Percentiles rank a stretch among this genome's conserved stretches.
These are phyloP conservation scores for Aleiodes alternator DNA, from an alignment of 2,888 invertebrate genomes.

Conservation along the genomic window DNA sequence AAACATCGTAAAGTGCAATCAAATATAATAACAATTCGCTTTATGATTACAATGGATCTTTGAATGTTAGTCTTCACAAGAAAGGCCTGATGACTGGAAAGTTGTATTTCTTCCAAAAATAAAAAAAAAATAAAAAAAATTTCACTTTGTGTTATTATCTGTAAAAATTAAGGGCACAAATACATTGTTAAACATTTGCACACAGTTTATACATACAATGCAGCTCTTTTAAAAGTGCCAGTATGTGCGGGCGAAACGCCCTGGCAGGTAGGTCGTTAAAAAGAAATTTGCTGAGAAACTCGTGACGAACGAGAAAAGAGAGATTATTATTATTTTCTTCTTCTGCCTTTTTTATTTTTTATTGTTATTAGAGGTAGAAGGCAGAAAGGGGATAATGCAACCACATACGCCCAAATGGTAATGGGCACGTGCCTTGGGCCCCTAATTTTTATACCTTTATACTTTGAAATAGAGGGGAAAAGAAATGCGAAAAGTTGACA, in stretches of 20 bases:
- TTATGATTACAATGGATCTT: slow-evolving; percentile 21
- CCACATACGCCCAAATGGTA: slow-evolving; percentile 42
- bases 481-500: slow-evolving; percentile 33
- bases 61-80: not conserved
- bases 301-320: slow-evolving; percentile 46
- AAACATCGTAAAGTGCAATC: slow-evolving; percentile 31
- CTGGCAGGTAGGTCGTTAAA: slow-evolving; percentile 64
- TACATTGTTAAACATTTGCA: no score
- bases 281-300: slow-evolving; percentile 64
- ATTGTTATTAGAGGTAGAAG: slow-evolving; percentile 43
- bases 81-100: slow-evolving; percentile 5
- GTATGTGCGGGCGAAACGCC: slow-evolving; percentile 52
- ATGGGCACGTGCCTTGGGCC: slow-evolving; percentile 56
- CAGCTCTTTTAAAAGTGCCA: slow-evolving; percentile 4
- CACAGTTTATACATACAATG: slow-evolving; percentile 15
- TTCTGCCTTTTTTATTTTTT: no score
- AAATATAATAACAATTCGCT: not conserved
- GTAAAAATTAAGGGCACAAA: slow-evolving; percentile 26
- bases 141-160: slow-evolving; percentile 23
- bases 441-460: slow-evolving; percentile 18
- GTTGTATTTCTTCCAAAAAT: not conserved
- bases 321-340: not conserved
- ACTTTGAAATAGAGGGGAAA: not conserved
- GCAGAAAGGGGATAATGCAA: slow-evolving; percentile 28
- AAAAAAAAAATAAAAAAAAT: no score